These are phyloP conservation scores for Mormoops blainvillei DNA, from an alignment of 2,113 vertebrate species.

Conservation along the genomic window DNA sequence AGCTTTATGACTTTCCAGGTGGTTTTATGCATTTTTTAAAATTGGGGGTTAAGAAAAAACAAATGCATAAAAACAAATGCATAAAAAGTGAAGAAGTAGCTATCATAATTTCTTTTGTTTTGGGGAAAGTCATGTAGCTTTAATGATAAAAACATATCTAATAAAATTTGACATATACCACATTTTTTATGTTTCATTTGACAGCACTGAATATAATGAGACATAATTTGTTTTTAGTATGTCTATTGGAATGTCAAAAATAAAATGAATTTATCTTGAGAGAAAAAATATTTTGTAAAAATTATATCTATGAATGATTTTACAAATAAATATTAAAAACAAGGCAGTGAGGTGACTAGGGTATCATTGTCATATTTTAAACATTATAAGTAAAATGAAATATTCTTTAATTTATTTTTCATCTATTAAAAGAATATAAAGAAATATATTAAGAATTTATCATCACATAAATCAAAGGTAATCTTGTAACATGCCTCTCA, in stretches of 20 bases:
- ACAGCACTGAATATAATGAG: neutral
- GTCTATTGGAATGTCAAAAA: neutral
- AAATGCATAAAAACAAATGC: neutral
- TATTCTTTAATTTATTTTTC: neutral
- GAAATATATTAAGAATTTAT: neutral
- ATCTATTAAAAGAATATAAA: neutral
- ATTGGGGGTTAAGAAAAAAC: neutral
- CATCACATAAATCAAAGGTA: neutral
- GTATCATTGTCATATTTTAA: neutral
- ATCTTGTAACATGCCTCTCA: neutral
- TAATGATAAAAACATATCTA: neutral
- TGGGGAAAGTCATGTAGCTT: constrained; percentile 43
- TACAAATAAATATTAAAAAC: neutral
- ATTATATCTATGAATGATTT: neutral
- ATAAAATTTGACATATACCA: neutral
- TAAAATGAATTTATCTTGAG: neutral
- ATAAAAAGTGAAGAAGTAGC: neutral
- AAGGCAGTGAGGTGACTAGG: neutral
- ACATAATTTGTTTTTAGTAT: neutral
- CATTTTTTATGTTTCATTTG: neutral
- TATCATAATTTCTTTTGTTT: neutral
- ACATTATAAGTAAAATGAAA: neutral
- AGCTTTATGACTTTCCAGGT: neutral
- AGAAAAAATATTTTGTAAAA: neutral
- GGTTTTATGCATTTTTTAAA: neutral